These are phyloP conservation scores for Ophthalmolycus amberensis DNA, from an alignment of 2,113 vertebrate species.

Conservation along the genomic window DNA sequence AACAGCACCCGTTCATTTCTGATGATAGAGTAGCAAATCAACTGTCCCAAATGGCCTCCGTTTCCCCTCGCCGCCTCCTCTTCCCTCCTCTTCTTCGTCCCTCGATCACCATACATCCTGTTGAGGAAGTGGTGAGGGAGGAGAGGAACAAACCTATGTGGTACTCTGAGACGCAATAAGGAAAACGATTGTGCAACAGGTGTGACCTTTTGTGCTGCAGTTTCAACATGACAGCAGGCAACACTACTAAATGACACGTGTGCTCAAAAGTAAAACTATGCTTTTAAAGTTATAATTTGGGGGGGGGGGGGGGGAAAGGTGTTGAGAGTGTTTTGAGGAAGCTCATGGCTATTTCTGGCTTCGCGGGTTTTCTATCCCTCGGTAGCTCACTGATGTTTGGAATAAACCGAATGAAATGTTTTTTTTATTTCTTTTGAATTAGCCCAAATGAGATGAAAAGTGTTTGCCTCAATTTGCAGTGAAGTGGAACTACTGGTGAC, in stretches of 20 bases:
- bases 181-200: constrained; percentile 1
- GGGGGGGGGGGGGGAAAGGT: background rate
- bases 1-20: constrained; percentile 51
- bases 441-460: constrained; percentile 41
- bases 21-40: constrained; percentile 64
- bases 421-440: constrained; percentile 42
- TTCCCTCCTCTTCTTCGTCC: constrained; percentile 3
- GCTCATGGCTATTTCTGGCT: constrained; percentile 49
- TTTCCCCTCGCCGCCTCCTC: constrained; percentile 16
- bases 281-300: background rate
- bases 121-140: constrained; percentile 10
- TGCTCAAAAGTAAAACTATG: constrained; percentile 10
- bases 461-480: constrained; percentile 21
- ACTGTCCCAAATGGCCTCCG: constrained; percentile 52
- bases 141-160: constrained; percentile 4
- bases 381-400: constrained; percentile 38
- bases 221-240: constrained; percentile 24
- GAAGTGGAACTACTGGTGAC: constrained; percentile 32
- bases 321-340: constrained; percentile 9
- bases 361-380: constrained; percentile 53
- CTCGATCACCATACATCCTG: constrained; percentile 22
- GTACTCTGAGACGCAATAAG: background rate
- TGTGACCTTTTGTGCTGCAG: constrained; percentile 1
- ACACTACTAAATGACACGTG: background rate
- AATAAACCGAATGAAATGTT: constrained; percentile 37